These are phyloP conservation scores for Cranoglanis bouderius DNA, from an alignment of 2,113 vertebrate species.

Conservation along the genomic window DNA sequence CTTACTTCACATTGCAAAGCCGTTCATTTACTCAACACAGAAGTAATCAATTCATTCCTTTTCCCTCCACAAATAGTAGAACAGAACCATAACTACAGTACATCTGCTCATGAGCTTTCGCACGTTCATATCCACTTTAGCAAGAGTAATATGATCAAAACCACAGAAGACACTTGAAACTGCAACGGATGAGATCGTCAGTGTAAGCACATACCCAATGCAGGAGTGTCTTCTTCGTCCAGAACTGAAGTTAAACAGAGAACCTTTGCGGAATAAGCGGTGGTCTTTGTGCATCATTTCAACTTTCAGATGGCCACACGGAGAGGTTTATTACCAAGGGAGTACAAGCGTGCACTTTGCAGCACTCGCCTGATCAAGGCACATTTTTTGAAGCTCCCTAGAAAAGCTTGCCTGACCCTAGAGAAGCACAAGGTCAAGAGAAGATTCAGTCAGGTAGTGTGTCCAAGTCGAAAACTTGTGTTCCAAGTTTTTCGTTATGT, in stretches of 20 bases:
- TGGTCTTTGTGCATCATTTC: conserved; percentile 69
- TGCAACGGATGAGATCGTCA: not conserved
- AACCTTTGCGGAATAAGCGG: conserved; percentile 59
- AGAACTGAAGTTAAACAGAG: conserved; percentile 58
- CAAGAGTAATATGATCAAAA: not conserved
- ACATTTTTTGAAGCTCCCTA: conserved; percentile 1
- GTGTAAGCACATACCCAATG: conserved; percentile 67
- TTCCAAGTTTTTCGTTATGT: not conserved
- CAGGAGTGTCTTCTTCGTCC: conserved; percentile 71
- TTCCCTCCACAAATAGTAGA: not conserved
- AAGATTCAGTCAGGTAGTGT: not conserved
- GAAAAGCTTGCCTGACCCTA: not conserved
- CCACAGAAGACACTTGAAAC: not conserved
- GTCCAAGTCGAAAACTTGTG: not conserved
- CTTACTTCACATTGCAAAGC: not conserved
- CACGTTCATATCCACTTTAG: not conserved
- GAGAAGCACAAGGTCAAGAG: not conserved
- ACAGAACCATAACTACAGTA: not conserved
- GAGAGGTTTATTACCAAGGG: not conserved
- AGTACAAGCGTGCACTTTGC: not conserved
- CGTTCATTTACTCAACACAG: not conserved
- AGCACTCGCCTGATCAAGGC: not conserved
- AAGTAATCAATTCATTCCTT: not conserved
- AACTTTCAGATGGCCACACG: conserved; percentile 1
- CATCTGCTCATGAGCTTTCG: conserved; percentile 1